These are phyloP conservation scores for Artibeus lituratus DNA, from an alignment of 2,797 vertebrate genomes.

Conservation along the genomic window DNA sequence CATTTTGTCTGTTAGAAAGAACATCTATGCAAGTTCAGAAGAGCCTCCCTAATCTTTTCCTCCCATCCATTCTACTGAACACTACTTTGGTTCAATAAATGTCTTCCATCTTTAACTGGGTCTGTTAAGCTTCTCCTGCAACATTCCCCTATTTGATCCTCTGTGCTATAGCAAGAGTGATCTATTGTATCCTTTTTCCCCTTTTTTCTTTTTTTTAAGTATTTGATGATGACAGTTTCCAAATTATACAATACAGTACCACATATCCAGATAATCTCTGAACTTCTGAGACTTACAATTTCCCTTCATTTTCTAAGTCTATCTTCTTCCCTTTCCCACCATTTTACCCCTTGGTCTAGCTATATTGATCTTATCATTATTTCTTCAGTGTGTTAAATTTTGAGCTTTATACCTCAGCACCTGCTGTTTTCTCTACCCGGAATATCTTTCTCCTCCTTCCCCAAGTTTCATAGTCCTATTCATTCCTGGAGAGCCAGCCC, in stretches of 20 bases:
- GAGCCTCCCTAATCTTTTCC: neutral
- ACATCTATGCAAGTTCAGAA: neutral
- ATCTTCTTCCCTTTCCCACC: neutral
- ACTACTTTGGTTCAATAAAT: neutral
- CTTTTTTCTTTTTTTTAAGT: neutral
- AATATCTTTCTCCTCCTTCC: neutral
- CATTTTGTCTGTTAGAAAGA: neutral
- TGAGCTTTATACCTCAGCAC: neutral
- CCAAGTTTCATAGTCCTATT: neutral
- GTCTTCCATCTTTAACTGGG: neutral
- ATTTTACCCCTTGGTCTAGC: neutral
- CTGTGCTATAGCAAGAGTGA: neutral
- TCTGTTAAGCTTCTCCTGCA: neutral
- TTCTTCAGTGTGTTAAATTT: neutral
- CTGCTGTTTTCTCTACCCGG: neutral
- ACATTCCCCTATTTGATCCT: neutral
- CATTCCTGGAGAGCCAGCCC: neutral
- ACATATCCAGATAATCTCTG: neutral
- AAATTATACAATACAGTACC: neutral
- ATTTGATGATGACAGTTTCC: neutral
- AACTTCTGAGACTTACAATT: neutral
- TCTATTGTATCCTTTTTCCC: neutral
- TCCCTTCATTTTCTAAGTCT: neutral
- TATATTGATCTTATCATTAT: neutral
- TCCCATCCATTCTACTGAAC: neutral